Percentiles rank a stretch among this genome's conserved stretches.
Conservation (phyloP, 2,888 invertebrate genomes). For the Gymnosoma rotundatum region DNA sequence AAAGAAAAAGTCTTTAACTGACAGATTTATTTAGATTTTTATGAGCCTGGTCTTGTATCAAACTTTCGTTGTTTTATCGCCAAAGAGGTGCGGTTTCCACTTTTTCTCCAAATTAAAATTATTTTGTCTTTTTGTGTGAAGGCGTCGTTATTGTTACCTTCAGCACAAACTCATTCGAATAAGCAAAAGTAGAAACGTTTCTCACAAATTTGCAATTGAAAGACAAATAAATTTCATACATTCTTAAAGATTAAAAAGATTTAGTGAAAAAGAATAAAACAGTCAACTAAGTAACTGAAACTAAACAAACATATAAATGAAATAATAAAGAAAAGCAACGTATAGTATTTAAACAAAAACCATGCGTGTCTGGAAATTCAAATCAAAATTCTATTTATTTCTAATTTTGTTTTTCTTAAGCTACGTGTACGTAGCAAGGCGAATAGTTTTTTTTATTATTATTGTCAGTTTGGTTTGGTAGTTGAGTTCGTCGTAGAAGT, state of each 20-base stretch:
- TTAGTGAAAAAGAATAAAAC: slow-evolving; percentile 28
- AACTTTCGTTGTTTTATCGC: too few relatives aligned
- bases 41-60: slow-evolving; percentile 6
- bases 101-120: slow-evolving; percentile 25
- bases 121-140: slow-evolving; percentile 51
- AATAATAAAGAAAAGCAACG: slow-evolving; percentile 42
- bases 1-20: slow-evolving; percentile 22
- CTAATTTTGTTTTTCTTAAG: slow-evolving; percentile 52
- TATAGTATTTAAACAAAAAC: slow-evolving; percentile 48
- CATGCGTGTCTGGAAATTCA: slow-evolving; percentile 70
- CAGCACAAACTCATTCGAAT: slow-evolving; percentile 26
- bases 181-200: slow-evolving; percentile 10
- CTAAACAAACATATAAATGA: slow-evolving; percentile 54
- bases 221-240: slow-evolving; percentile 9
- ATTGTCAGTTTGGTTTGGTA: slow-evolving; percentile 35
- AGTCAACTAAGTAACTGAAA: slow-evolving; percentile 56
- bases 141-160: slow-evolving; percentile 46
- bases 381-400: slow-evolving; percentile 67
- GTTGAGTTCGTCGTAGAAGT: slow-evolving; percentile 41
- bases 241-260: slow-evolving; percentile 4
- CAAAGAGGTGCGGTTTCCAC: slow-evolving; percentile 58
- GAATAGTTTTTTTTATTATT: slow-evolving; percentile 23
- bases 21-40: slow-evolving; percentile 50
- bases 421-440: slow-evolving; percentile 6
- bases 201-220: slow-evolving; percentile 30